Percentiles rank a stretch among this genome's conserved stretches.
phyloP scores from a whole-genome alignment of 2,113 vertebrate genomes.

The Solea senegalensis region DNA sequence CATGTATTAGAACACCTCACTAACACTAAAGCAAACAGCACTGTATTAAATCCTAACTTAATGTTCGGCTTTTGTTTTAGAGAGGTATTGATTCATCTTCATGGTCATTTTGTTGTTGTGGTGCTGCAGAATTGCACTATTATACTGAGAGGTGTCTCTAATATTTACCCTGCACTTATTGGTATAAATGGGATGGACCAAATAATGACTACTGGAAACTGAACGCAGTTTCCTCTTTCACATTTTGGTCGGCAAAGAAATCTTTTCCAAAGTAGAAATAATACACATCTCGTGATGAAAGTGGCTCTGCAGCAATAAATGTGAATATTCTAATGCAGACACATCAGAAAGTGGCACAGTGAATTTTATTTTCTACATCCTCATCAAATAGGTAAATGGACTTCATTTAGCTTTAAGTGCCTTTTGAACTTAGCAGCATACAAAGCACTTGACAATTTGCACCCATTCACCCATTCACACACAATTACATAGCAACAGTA shows the following conservation, averaged over 20 bases:
- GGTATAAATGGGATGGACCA: neutral
- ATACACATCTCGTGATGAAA: neutral
- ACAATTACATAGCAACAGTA: neutral
- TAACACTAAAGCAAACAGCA: too few relatives aligned
- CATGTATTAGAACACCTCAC: too few relatives aligned
- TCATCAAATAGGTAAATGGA: neutral
- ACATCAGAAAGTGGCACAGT: neutral
- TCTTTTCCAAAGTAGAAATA: too few relatives aligned
- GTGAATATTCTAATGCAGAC: neutral
- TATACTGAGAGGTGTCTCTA: neutral
- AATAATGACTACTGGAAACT: neutral
- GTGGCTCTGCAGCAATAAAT: neutral
- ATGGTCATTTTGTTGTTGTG: neutral
- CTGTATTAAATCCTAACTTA: too few relatives aligned
- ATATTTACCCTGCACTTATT: neutral
- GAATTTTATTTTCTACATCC: neutral
- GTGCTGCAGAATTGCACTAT: neutral
- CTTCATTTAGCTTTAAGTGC: neutral
- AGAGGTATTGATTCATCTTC: neutral
- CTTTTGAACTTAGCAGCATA: neutral
- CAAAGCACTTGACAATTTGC: neutral
- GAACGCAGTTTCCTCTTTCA: neutral
- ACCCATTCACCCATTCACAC: neutral
- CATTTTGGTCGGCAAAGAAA: neutral
- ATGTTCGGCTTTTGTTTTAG: too few relatives aligned